Percentiles rank a stretch among this genome's conserved stretches.
Conservation (phyloP, 2,888 invertebrate genomes). For the Meta bourneti region DNA sequence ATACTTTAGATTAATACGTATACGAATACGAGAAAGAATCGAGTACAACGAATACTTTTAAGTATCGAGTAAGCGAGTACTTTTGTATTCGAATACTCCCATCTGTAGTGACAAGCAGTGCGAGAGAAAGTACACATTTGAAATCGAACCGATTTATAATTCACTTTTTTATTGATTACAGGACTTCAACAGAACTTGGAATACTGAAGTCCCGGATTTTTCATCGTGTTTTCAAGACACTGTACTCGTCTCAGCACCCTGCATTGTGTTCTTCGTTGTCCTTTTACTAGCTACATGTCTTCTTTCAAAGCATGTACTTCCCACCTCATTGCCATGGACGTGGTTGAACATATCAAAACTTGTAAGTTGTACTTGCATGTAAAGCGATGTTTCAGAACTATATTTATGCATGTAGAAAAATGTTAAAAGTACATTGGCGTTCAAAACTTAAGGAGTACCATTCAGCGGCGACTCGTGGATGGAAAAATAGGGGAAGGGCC, state of each 20-base stretch:
- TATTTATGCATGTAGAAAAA: neutral
- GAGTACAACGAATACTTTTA: no score
- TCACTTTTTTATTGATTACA: conserved; percentile 82
- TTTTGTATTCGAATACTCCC: no score
- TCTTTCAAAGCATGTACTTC: neutral
- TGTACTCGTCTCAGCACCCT: conserved; percentile 92
- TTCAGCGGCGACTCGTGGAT: no score
- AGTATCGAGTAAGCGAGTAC: no score
- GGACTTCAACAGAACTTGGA: conserved; percentile 89
- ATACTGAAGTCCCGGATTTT: conserved; percentile 90
- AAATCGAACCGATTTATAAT: no score
- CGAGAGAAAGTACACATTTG: no score
- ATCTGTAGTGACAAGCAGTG: no score
- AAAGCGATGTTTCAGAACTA: neutral
- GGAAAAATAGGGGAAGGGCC: no score
- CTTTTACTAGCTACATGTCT: conserved; percentile 84
- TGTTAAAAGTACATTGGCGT: no score
- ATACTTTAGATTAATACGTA: no score
- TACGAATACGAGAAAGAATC: no score
- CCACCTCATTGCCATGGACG: conserved; percentile 23
- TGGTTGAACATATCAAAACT: conserved; percentile 43
- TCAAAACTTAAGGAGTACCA: no score
- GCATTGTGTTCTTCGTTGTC: conserved; percentile 89
- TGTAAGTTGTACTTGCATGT: conserved; percentile 9
- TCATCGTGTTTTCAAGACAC: conserved; percentile 96